Evolutionary conservation across 1,140 invertebrate species (phyloP).

Genomic region (Asobara japonica): DNA sequence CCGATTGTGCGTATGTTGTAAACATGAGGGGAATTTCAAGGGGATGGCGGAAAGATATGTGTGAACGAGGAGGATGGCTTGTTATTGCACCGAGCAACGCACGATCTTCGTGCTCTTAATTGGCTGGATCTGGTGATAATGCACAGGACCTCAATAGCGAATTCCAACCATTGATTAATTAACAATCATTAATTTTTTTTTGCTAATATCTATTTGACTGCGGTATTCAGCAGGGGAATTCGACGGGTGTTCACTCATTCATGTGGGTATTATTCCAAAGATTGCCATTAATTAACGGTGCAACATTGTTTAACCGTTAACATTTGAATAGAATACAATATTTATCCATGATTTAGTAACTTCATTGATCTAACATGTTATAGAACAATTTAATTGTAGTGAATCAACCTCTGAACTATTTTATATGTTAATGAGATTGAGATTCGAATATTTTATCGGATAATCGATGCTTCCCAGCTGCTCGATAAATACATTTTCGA

Average conservation of each 20-base stretch:
- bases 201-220: not conserved
- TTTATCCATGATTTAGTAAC: too few relatives aligned
- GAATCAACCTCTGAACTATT: too few relatives aligned
- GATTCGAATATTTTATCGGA: too few relatives aligned
- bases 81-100: conserved; percentile 1
- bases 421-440: too few relatives aligned
- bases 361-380: too few relatives aligned
- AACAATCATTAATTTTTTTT: not conserved
- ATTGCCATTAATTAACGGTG: not conserved
- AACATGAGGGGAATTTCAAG: not conserved
- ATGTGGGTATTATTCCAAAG: not conserved
- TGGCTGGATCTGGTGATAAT: conserved; percentile 15
- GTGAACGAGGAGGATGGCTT: conserved; percentile 1
- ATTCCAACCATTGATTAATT: conserved; percentile 9
- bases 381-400: too few relatives aligned
- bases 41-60: not conserved
- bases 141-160: not conserved
- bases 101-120: conserved; percentile 13
- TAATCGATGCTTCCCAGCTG: too few relatives aligned
- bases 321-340: not conserved
- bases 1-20: not conserved
- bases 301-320: not conserved
- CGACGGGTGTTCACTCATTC: not conserved
- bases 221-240: not conserved
- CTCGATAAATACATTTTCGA: too few relatives aligned